Evolutionary conservation across 2,888 invertebrate genomes (phyloP).

Genomic region (Coenonympha glycerion): DNA sequence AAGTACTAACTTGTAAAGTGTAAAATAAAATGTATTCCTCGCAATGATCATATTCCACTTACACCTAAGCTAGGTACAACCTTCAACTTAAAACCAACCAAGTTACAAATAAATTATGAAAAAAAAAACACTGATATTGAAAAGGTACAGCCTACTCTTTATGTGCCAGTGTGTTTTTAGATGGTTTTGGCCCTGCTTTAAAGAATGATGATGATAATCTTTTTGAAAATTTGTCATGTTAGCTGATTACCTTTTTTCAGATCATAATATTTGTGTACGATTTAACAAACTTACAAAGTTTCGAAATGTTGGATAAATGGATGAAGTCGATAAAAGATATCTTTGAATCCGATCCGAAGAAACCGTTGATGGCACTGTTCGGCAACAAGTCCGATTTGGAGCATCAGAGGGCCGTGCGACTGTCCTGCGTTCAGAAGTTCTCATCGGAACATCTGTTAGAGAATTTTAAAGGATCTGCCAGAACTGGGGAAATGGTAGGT

Average conservation of each 20-base stretch:
- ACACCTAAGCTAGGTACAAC: too few species aligned
- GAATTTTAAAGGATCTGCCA: constrained; percentile 80
- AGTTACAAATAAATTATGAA: too few species aligned
- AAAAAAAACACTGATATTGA: too few species aligned
- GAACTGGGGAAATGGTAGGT: constrained; percentile 82
- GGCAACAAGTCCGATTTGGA: constrained; percentile 86
- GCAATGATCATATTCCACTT: too few species aligned
- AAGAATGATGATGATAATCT: too few species aligned
- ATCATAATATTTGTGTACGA: constrained; percentile 88
- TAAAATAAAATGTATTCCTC: too few species aligned
- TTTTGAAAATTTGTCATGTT: neutral
- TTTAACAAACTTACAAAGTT: constrained; percentile 86
- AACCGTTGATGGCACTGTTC: constrained; percentile 77
- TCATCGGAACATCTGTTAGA: constrained; percentile 78
- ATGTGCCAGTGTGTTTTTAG: too few species aligned
- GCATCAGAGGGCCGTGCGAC: constrained; percentile 81
- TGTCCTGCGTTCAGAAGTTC: constrained; percentile 79
- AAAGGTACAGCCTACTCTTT: too few species aligned
- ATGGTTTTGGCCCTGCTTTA: neutral
- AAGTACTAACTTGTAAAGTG: too few species aligned
- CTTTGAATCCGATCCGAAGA: constrained; percentile 56
- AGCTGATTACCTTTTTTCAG: constrained; percentile 57
- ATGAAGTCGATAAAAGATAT: constrained; percentile 71
- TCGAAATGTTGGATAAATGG: constrained; percentile 86
- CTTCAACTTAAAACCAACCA: too few species aligned